phyloP scores from a whole-genome alignment of 2,113 vertebrate genomes.

The Gambusia holbrooki region DNA sequence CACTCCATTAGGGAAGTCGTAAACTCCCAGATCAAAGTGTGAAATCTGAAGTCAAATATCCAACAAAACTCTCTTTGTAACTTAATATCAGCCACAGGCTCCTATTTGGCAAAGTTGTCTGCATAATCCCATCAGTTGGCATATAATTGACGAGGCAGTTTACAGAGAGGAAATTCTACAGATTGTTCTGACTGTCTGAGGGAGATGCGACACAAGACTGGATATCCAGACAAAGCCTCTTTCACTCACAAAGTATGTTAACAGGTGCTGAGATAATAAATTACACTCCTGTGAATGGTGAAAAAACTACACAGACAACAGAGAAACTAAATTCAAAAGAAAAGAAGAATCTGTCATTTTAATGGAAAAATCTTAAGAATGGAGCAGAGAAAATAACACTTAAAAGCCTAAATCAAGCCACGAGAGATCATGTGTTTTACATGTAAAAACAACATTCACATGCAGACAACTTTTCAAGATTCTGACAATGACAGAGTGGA shows the following conservation, averaged over 20 bases:
- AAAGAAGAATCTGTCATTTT: background rate
- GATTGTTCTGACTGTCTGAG: constrained; percentile 21
- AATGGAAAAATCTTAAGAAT: background rate
- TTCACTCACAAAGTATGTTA: constrained; percentile 29
- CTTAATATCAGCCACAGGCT: constrained; percentile 41
- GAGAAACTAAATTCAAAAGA: constrained; percentile 2
- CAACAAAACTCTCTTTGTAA: constrained; percentile 37
- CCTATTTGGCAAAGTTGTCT: constrained; percentile 10
- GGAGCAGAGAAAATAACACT: background rate
- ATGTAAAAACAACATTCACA: background rate
- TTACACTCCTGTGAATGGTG: constrained; percentile 10
- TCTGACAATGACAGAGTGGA: background rate
- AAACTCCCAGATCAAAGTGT: constrained; percentile 62
- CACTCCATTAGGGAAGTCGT: constrained; percentile 63
- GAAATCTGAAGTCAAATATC: constrained; percentile 55
- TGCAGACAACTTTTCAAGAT: background rate
- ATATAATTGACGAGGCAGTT: constrained; percentile 23
- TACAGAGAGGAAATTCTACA: constrained; percentile 7
- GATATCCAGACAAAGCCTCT: constrained; percentile 17
- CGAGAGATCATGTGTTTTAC: background rate
- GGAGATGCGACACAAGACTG: background rate
- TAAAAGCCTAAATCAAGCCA: background rate
- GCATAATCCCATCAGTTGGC: constrained; percentile 21
- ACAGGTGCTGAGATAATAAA: constrained; percentile 46
- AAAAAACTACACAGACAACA: background rate